Conservation (phyloP, 2,888 invertebrate genomes). For the Ecliptopera silaceata region DNA sequence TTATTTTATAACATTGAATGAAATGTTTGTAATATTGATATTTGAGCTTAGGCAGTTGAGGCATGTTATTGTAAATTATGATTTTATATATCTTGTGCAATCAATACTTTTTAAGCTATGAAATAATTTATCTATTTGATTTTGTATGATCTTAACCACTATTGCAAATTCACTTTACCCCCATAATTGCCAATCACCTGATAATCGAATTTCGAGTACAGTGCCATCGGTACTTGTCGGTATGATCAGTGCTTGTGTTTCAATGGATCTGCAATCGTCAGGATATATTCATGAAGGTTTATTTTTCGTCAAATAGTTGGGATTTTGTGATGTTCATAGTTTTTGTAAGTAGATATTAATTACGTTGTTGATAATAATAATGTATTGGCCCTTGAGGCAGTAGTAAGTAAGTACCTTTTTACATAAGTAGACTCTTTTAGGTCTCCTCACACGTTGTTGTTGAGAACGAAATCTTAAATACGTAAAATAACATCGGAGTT, state of each 20-base stretch:
- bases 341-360: conserved; percentile 71
- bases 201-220: conserved; percentile 41
- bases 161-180: conserved; percentile 49
- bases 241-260: conserved; percentile 22
- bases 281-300: conserved; percentile 38
- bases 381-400: conserved; percentile 58
- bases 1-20: conserved; percentile 37
- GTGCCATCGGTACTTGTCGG: conserved; percentile 46
- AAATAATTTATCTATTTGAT: conserved; percentile 39
- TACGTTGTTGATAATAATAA: conserved; percentile 73
- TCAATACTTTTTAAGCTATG: conserved; percentile 44
- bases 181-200: conserved; percentile 46
- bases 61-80: conserved; percentile 58
- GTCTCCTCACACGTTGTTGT: conserved; percentile 64
- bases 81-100: conserved; percentile 56
- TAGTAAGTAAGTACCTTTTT: conserved; percentile 71
- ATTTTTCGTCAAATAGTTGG: conserved; percentile 43
- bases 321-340: conserved; percentile 75
- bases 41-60: conserved; percentile 73
- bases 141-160: conserved; percentile 36
- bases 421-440: conserved; percentile 73
- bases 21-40: conserved; percentile 42
- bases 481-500: conserved; percentile 47
- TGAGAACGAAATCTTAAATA: conserved; percentile 47
- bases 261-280: conserved; percentile 51